Percentiles rank a stretch among this genome's conserved stretches.
phyloP scores from a whole-genome alignment of 2,888 invertebrate species.

The Agrotis exclamationis region DNA sequence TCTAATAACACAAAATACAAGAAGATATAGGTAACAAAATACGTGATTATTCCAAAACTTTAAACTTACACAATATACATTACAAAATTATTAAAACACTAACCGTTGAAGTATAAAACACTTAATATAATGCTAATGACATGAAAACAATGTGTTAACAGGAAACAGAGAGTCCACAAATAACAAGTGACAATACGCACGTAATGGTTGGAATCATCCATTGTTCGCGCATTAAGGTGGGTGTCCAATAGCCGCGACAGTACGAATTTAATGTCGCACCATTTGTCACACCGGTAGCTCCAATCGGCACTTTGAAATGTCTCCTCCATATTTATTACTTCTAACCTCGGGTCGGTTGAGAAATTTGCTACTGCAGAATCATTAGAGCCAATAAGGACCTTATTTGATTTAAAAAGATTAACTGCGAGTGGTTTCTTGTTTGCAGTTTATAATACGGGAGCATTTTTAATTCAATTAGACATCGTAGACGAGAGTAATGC shows the following conservation, averaged over 20 bases:
- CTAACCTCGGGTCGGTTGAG: constrained; percentile 9
- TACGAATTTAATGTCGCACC: constrained; percentile 34
- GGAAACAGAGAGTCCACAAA: constrained; percentile 55
- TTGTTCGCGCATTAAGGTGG: constrained; percentile 58
- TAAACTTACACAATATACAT: constrained; percentile 11
- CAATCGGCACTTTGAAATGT: constrained; percentile 44
- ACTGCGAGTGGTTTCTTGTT: constrained; percentile 20
- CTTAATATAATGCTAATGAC: constrained; percentile 57
- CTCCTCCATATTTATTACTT: constrained; percentile 48
- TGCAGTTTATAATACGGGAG: constrained; percentile 23
- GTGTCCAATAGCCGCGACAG: constrained; percentile 45
- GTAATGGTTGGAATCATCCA: constrained; percentile 55
- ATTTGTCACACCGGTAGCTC: constrained; percentile 48
- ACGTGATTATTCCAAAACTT: constrained; percentile 10
- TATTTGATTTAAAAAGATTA: constrained; percentile 38
- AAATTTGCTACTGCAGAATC: constrained; percentile 35
- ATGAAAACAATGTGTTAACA: constrained; percentile 62
- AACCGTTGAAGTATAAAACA: constrained; percentile 39
- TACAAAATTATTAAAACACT: constrained; percentile 37
- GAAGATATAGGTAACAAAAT: constrained; percentile 1
- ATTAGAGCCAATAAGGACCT: constrained; percentile 20
- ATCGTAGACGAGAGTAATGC: not conserved
- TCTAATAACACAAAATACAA: not conserved
- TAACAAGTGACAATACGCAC: constrained; percentile 59
- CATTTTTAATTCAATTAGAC: constrained; percentile 26